phyloP scores from a whole-genome alignment of 2,797 vertebrate genomes.

The Lagocephalus sceleratus region DNA sequence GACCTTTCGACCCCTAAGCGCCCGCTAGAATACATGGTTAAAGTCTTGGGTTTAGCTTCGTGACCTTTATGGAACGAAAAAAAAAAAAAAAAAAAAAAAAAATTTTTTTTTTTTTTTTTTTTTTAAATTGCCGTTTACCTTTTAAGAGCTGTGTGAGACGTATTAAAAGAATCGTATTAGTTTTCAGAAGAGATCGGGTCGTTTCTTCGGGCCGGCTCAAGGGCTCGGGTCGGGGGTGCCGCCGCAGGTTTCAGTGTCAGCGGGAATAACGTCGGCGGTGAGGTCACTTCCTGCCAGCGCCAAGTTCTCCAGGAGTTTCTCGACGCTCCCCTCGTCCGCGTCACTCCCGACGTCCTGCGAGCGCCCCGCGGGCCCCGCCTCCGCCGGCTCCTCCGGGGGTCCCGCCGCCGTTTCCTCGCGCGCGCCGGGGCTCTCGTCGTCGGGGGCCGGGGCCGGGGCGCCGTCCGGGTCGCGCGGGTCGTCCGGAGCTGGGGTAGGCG shows the following conservation, averaged over 20 bases:
- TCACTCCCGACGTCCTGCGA: conserved; percentile 44
- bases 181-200: background rate
- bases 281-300: conserved; percentile 57
- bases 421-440: conserved; percentile 27
- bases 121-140: background rate
- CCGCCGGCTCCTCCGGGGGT: conserved; percentile 20
- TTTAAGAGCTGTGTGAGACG: background rate
- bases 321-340: conserved; percentile 38
- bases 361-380: conserved; percentile 36
- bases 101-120: too few species aligned
- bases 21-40: too few species aligned
- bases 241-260: conserved; percentile 45
- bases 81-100: too few species aligned
- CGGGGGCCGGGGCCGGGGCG: conserved; percentile 16
- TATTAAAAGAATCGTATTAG: background rate
- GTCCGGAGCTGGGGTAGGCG: conserved; percentile 24
- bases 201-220: conserved; percentile 56
- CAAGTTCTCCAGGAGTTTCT: conserved; percentile 49
- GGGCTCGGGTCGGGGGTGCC: conserved; percentile 39
- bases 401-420: conserved; percentile 23
- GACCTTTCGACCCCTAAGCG: background rate
- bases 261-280: conserved; percentile 58
- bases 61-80: too few species aligned
- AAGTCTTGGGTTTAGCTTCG: too few species aligned
- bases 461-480: conserved; percentile 11